Conservation (phyloP, 2,797 vertebrate genomes). For the Acrossocheilus wenchowensis region DNA sequence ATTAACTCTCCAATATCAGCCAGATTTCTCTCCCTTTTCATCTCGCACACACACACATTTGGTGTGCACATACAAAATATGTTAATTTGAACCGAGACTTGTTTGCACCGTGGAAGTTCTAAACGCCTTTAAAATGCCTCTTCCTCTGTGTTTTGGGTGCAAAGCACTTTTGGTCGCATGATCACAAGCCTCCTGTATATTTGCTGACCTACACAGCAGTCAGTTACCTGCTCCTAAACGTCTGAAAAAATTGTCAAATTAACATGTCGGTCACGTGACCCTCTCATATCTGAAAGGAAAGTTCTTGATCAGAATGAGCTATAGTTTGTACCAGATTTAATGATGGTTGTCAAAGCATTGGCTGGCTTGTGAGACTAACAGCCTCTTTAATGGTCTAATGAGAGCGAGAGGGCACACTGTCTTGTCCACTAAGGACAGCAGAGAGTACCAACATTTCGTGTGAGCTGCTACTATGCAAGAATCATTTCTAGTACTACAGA, state of each 20-base stretch:
- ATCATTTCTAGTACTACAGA: conserved; percentile 13
- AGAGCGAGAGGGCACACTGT: neutral
- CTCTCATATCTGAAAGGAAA: neutral
- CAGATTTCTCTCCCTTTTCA: conserved; percentile 49
- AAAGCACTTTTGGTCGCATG: neutral
- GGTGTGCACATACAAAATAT: conserved; percentile 14
- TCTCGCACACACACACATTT: conserved; percentile 4
- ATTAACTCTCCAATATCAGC: conserved; percentile 62
- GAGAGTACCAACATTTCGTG: neutral
- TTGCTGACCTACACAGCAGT: neutral
- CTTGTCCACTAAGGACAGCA: neutral
- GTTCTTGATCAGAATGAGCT: conserved; percentile 10
- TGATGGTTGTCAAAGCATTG: neutral
- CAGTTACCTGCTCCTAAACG: neutral
- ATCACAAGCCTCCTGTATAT: neutral
- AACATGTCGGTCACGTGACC: neutral
- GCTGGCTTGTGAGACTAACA: conserved; percentile 8
- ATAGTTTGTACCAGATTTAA: neutral
- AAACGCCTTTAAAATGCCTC: neutral
- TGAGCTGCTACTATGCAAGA: conserved; percentile 6
- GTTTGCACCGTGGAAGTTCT: conserved; percentile 18
- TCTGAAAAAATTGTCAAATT: neutral
- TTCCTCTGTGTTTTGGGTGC: conserved; percentile 4
- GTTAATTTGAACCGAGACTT: conserved; percentile 30
- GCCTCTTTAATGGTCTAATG: conserved; percentile 9